These are phyloP conservation scores for Cheilosia variabilis DNA, from an alignment of 2,888 invertebrate genomes.

Conservation along the genomic window DNA sequence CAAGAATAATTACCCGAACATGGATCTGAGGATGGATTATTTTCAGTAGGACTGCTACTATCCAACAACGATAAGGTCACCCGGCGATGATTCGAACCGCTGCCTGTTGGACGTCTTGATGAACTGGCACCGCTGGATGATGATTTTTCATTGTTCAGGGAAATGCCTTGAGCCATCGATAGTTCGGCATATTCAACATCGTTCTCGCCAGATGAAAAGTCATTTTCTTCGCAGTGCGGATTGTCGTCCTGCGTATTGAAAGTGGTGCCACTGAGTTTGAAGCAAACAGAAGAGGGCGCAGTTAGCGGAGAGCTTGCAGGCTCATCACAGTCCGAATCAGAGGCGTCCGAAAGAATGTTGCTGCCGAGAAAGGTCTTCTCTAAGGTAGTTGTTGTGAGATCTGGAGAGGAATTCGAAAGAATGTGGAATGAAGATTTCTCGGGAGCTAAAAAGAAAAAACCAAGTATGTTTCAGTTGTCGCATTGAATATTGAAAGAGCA, in stretches of 20 bases:
- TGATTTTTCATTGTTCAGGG: constrained; percentile 51
- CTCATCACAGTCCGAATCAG: constrained; percentile 91
- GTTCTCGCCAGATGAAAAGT: constrained; percentile 92
- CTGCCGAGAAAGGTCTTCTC: constrained; percentile 77
- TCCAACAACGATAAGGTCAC: constrained; percentile 48
- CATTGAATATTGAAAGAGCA: no score
- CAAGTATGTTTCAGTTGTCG: no score
- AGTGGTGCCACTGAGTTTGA: constrained; percentile 48
- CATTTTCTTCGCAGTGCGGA: constrained; percentile 86
- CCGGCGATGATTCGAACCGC: constrained; percentile 37
- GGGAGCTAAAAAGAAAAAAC: constrained; percentile 60
- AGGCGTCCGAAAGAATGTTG: constrained; percentile 85
- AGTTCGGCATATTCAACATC: constrained; percentile 88
- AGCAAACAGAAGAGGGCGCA: constrained; percentile 27
- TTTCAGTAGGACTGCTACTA: constrained; percentile 61
- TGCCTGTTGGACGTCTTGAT: constrained; percentile 29
- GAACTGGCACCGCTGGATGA: constrained; percentile 46
- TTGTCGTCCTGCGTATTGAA: constrained; percentile 53
- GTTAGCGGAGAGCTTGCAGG: constrained; percentile 84
- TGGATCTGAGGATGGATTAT: constrained; percentile 37
- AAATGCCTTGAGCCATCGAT: constrained; percentile 84
- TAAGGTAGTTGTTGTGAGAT: constrained; percentile 79
- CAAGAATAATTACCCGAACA: constrained; percentile 32
- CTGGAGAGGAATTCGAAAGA: constrained; percentile 85
- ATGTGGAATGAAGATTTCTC: constrained; percentile 79